Base-by-base conservation (phyloP, 2,113 vertebrate genomes). In the Catharus minimus region DNA sequence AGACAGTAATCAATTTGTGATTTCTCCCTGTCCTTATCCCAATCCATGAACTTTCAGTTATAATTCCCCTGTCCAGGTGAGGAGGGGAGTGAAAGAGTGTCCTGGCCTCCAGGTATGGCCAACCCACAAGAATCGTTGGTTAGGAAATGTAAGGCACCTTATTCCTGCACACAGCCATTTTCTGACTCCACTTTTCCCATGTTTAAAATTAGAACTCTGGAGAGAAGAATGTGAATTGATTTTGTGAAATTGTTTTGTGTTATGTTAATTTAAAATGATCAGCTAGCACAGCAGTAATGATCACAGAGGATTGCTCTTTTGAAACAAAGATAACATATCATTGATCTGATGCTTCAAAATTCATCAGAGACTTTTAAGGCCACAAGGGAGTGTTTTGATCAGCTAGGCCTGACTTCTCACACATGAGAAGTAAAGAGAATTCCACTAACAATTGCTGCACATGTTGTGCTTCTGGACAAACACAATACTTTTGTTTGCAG, bases 221-320 rank as follows among this genome's bases (percentile, higher is more conserved):
- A 79, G 79, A 71, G 43, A 90, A 69, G 56, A 89, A 93, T 90
- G 50, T 66, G 56, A 92, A 60, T 84, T 82, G 86, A 85, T 90
- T 80, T 92, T 76, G 44, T 50, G 3, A 38, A 81, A 92, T 32
- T 92, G 44, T 71, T 94, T 92, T 72, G 16, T 88, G 64, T 62
- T 89, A 57, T 65, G 87, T 79, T 95, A 89, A 91, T 96, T 47
- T 92, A 88, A 95, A 96, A 83, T 76, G n/a, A 89, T 93, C 91
- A 87, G 77, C 61, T 92, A 93, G 79, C 16, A 3, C 73, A 93
- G 83, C 78, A 90, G 55, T 88, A 93, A 93, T 52, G 84, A 90
- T 82, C 86, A 95, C 49, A 88, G 47, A 74, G 49, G 47, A 87
- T 13, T 84, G 57, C 46, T 88, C 89, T 81, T 96, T 93, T 95